These are phyloP conservation scores for Dryobates pubescens DNA, from an alignment of 2,797 vertebrate species.

Conservation along the genomic window DNA sequence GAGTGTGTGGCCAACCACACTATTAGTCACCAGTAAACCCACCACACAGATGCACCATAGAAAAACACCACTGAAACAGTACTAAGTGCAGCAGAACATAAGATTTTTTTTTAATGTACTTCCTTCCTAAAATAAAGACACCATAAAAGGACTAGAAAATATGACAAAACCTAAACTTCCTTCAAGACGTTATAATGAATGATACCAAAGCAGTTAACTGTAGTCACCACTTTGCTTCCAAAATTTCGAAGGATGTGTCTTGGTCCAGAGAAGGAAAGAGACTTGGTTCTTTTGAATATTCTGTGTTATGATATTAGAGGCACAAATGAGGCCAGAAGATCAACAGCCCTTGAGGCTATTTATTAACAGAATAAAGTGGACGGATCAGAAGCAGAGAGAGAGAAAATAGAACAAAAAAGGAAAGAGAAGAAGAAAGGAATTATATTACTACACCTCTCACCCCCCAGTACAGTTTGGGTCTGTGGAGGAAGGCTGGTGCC, in stretches of 20 bases:
- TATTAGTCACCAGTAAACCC: not conserved
- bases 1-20: not conserved
- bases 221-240: not conserved
- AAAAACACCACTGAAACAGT: constrained; percentile 12
- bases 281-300: too few species aligned
- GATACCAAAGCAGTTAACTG: not conserved
- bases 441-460: too few species aligned
- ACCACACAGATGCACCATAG: not conserved
- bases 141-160: not conserved
- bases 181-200: not conserved
- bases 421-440: too few species aligned
- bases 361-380: too few species aligned
- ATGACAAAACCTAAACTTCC: not conserved
- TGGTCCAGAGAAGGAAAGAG: too few species aligned
- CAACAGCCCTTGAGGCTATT: too few species aligned
- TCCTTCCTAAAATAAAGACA: constrained; percentile 16
- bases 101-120: constrained; percentile 29
- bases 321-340: too few species aligned
- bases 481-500: too few species aligned
- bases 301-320: too few species aligned
- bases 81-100: not conserved
- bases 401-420: too few species aligned
- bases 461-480: too few species aligned
- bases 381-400: too few species aligned
- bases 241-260: not conserved